Base-by-base conservation (phyloP, 2,888 invertebrate species). In the Enchytraeus crypticus region DNA sequence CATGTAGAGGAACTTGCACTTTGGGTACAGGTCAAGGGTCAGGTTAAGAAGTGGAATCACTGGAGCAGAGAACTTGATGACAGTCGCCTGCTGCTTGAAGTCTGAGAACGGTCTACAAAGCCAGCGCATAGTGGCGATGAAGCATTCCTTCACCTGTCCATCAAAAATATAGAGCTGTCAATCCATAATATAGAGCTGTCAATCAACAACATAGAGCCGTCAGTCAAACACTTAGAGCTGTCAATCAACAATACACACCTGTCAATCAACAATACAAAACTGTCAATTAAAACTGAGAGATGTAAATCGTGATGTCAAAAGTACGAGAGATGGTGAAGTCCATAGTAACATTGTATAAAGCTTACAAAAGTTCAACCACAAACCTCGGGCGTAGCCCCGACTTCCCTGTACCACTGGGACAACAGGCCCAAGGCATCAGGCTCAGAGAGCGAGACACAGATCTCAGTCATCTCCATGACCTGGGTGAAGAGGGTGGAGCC, bases 401-500 rank as follows among this genome's bases (percentile, higher is more conserved):
- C 27, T 38, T 23, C 46, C 30, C 46, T 46, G 30, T 57, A 33
- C 57, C 45, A 46, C 1, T 45, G 47, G 11, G 57, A 23, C 30
- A 64, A 49, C 14, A 51, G 38, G 49, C 63, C 57, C 38, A 63
- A 43, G 23, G 49, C 34, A 26, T 57, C 53, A 18, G 65, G 65
- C 43, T 65, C 65, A 8, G 60, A 53, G 29, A 65, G 29, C 11
- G 65, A 29, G 8, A 61, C 38, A 18, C 51, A 45, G 38, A 34
- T 32, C 14, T 45, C 61, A 1, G 63, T 65, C 21, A 51, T 47
- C 27, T 65, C 61, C 21, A 64, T 56, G 30, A 65, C 51, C 47
- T 61, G 60, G 23, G 60, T 57, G 18, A 65, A n/a, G 29, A 65
- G 49, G 2, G 65, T 65, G 14, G 65, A 65, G 1, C 65, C 65